Evolutionary conservation across 2,888 invertebrate genomes (phyloP), one percentile per base, ranked within the genome.

Genomic region (Parelbella ahira): DNA sequence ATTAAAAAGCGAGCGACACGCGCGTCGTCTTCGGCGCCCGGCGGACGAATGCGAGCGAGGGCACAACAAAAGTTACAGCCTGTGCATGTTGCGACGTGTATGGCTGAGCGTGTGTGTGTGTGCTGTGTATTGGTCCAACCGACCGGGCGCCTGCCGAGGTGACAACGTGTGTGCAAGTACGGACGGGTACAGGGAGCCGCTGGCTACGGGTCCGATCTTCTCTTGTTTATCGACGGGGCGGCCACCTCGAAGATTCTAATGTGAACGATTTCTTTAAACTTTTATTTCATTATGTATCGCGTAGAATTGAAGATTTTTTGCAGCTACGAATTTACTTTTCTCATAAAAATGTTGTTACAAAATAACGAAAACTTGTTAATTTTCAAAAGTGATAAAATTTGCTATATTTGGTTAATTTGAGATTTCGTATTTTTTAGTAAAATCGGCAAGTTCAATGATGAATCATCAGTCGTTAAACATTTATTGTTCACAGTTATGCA

Each of bases 81-180:
- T 71, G 70, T 71, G 77, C 79, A 74, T 68, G 80, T 79, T 63
- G 71, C 64, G 75, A 79, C 80, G 68, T 75, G 81, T 49, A 48
- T 55, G 52, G 44, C 37, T 44, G 41, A 44, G 47, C 47, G 50
- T 50, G 58, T 57, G 59, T 61, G 60, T 53, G 56, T 54, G 52
- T 33, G 30, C 34, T 36, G 43, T 36, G 46, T 47, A 50, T 50
- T 47, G 49, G 47, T 61, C 63, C 57, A 54, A 39, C 53, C 30
- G 46, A 36, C 47, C 27, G n/a, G n/a, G 29, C 6, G 34, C 21
- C 12, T 18, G 42, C 28, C 30, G 34, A 18, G 23, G 41, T 41
- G 41, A 33, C 39, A 25, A 24, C 25, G 34, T 38, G 38, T 44
- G 42, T 41, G 48, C 39, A 28, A 42, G 41, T 45, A 38, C 18